These are phyloP conservation scores for Thysanoteuthis rhombus DNA, from an alignment of 2,888 invertebrate species.

Conservation along the genomic window DNA sequence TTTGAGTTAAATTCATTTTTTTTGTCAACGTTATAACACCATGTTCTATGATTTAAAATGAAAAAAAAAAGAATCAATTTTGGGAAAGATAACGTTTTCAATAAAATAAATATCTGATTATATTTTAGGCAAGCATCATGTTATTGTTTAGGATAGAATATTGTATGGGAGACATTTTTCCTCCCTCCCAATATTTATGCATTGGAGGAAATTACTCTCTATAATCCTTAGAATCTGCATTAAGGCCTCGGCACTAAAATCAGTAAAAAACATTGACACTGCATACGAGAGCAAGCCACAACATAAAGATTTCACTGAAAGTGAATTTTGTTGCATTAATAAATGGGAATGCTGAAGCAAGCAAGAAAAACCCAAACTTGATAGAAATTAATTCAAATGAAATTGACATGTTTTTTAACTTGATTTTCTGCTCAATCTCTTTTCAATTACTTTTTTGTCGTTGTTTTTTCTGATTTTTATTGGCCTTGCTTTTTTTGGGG, in stretches of 20 bases:
- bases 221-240: neutral
- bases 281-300: neutral
- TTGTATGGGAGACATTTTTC: neutral
- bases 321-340: neutral
- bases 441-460: neutral
- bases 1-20: too few relatives aligned
- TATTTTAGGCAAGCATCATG: neutral
- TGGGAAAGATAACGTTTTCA: neutral
- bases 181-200: too few relatives aligned
- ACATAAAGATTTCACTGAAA: neutral
- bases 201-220: neutral
- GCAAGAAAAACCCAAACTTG: neutral
- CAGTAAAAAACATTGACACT: neutral
- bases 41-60: too few relatives aligned
- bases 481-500: neutral
- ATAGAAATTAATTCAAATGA: neutral
- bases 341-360: too few relatives aligned
- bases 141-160: neutral
- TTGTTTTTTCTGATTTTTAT: neutral
- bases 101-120: neutral
- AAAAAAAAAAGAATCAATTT: too few relatives aligned
- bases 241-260: neutral
- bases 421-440: neutral
- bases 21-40: too few relatives aligned
- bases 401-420: neutral